Evolutionary conservation across 2,113 vertebrate genomes (phyloP).

Genomic region (Cyrtonyx montezumae): DNA sequence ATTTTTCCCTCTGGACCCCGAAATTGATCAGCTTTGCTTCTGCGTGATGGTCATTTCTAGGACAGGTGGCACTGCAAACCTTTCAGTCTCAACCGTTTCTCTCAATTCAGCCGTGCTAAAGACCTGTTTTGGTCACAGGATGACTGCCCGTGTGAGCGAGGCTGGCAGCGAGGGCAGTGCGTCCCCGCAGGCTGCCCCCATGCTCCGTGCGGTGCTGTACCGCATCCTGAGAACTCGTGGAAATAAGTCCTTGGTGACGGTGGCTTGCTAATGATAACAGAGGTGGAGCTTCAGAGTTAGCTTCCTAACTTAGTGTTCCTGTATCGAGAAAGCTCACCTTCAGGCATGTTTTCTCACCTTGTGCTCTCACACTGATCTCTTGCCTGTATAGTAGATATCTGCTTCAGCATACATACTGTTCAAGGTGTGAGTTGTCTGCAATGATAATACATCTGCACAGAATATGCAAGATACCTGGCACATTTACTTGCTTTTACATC

Average conservation of each 20-base stretch:
- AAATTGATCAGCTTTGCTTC: rapidly evolving
- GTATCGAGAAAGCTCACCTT: not conserved
- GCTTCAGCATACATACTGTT: not conserved
- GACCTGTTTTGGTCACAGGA: rapidly evolving
- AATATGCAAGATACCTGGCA: not conserved
- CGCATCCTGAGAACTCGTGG: rapidly evolving
- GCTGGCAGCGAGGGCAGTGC: not conserved
- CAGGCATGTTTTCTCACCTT: not conserved
- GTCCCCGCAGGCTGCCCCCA: too few species aligned
- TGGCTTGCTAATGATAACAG: rapidly evolving
- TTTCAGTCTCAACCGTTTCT: rapidly evolving
- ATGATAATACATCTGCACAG: not conserved
- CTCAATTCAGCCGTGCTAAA: rapidly evolving
- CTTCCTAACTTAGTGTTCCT: not conserved
- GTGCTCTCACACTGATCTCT: not conserved
- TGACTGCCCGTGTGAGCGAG: rapidly evolving
- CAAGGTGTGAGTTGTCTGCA: not conserved
- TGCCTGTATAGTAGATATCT: not conserved
- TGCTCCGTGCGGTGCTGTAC: rapidly evolving
- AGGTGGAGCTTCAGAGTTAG: not conserved
- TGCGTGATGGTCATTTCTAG: not conserved
- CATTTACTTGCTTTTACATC: not conserved
- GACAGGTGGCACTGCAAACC: rapidly evolving
- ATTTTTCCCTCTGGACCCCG: rapidly evolving
- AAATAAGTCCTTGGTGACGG: not conserved